Base-by-base conservation (phyloP, 2,888 invertebrate species). In the Xanthia icteritia region DNA sequence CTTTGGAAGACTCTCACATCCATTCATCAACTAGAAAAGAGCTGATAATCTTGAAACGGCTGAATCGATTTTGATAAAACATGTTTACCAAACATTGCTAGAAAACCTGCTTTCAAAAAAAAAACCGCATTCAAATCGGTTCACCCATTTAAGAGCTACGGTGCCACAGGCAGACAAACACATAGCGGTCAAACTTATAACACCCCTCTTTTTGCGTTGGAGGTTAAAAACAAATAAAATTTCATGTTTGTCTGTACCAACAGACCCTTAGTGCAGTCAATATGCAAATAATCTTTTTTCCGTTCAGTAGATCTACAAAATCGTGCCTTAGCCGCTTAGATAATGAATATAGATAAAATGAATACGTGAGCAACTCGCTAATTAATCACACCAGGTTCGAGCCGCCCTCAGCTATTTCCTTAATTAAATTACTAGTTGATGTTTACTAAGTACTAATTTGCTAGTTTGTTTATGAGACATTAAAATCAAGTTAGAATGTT, bases 281-380 rank as follows among this genome's bases (percentile, higher is more conserved):
- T 92, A 92, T 92, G 92, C 90, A 92, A 94, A 89, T 86, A 85
- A 77, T 82, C 81, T 88, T 88, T 88, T 88, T 88, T 88, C 86
- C 79, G 56, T 82, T 76, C 68, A 89, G 87, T 91, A 90, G 91
- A 94, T 94, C 93, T 92, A 91, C 91, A 91, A 91, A 94, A 94
- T 95, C 95, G 94, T 94, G 94, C 93, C 91, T 90, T 89, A 81
- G 71, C 86, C 85, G 92, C 92, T 91, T 94, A 94, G 95, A 95
- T 95, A 95, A 94, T 94, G 93, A 92, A 91, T 87, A 85, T 77
- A 93, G 95, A 94, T 95, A 94, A 91, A 81, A 79, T 78, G 87
- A 85, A 83, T 92, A 92, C 93, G 92, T 91, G 93, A 92, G 92
- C 92, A 82, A 91, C 82, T 87, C 89, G 89, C 93, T 94, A 94